A percentile compares a stretch with the other conserved stretches of the same genome.
Evolutionary conservation across 2,113 vertebrate genomes (phyloP).

Genomic region (Talpa occidentalis): DNA sequence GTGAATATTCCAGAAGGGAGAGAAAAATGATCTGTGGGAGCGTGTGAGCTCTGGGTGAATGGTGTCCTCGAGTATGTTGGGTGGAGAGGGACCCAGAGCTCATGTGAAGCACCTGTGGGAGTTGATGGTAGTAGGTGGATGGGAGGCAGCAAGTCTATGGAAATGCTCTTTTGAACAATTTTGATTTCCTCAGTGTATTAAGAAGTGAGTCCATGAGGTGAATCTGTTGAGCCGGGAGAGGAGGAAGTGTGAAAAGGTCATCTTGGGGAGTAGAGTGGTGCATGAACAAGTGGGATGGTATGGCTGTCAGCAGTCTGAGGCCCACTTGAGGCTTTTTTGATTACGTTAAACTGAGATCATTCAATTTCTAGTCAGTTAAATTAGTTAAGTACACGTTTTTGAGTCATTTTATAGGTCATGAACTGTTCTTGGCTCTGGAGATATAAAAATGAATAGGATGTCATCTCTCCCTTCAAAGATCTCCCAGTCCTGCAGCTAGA

Average conservation of each 20-base stretch:
- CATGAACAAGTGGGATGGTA: not conserved
- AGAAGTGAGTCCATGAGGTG: not conserved
- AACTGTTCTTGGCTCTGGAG: not conserved
- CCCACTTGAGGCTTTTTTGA: not conserved
- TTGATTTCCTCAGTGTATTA: not conserved
- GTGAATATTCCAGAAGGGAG: not conserved
- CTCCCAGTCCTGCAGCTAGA: not conserved
- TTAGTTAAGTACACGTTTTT: slow-evolving; percentile 35
- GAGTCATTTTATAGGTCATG: slow-evolving; percentile 44
- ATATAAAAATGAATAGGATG: slow-evolving; percentile 12
- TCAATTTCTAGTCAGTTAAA: slow-evolving; percentile 43
- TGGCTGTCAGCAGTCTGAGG: not conserved
- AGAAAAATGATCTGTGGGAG: not conserved
- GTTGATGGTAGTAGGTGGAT: too few species aligned
- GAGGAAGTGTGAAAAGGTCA: not conserved
- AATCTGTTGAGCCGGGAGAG: not conserved
- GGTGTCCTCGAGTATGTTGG: too few species aligned
- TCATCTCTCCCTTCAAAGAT: not conserved
- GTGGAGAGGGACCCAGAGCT: too few species aligned
- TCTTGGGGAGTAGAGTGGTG: not conserved
- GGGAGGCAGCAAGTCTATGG: accelerated
- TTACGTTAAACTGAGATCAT: slow-evolving; percentile 32
- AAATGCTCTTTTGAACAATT: not conserved
- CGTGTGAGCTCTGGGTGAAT: accelerated
- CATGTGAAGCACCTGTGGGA: accelerated